These are phyloP conservation scores for Tinea semifulvella DNA, from an alignment of 2,888 invertebrate genomes.

Conservation along the genomic window DNA sequence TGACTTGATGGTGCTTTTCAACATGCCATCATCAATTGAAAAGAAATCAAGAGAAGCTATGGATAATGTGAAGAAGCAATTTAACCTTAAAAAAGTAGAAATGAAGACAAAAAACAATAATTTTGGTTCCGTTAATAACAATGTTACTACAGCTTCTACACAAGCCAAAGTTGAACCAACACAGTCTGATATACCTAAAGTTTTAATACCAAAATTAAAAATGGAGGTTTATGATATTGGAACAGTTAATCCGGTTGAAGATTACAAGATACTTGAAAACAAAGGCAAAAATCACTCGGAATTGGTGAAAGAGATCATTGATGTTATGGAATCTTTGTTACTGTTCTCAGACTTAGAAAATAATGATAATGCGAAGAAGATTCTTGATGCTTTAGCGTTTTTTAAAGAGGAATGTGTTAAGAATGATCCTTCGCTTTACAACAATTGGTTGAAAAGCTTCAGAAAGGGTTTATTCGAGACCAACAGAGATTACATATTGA, in stretches of 20 bases:
- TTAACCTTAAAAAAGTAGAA: conserved; percentile 53
- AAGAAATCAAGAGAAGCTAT: conserved; percentile 50
- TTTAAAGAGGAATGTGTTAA: conserved; percentile 45
- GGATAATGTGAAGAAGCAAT: conserved; percentile 53
- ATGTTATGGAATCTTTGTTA: conserved; percentile 47
- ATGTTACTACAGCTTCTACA: background rate
- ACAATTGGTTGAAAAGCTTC: conserved; percentile 46
- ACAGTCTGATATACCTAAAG: conserved; percentile 36
- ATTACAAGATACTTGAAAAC: conserved; percentile 59
- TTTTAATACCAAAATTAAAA: conserved; percentile 28
- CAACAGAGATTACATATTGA: conserved; percentile 34
- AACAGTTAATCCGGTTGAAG: conserved; percentile 67
- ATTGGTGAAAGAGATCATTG: conserved; percentile 37
- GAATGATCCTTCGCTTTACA: conserved; percentile 40
- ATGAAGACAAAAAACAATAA: conserved; percentile 31
- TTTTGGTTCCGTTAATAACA: background rate
- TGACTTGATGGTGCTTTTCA: conserved; percentile 56
- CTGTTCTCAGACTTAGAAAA: conserved; percentile 46
- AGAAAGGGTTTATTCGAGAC: conserved; percentile 33
- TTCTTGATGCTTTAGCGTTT: conserved; percentile 38
- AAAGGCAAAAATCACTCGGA: conserved; percentile 38
- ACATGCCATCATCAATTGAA: conserved; percentile 55
- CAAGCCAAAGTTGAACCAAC: too few species aligned
- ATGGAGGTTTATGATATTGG: conserved; percentile 52
- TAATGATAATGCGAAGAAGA: conserved; percentile 27